Evolutionary conservation across 2,113 vertebrate species (phyloP).

Genomic region (Xiphophorus hellerii): DNA sequence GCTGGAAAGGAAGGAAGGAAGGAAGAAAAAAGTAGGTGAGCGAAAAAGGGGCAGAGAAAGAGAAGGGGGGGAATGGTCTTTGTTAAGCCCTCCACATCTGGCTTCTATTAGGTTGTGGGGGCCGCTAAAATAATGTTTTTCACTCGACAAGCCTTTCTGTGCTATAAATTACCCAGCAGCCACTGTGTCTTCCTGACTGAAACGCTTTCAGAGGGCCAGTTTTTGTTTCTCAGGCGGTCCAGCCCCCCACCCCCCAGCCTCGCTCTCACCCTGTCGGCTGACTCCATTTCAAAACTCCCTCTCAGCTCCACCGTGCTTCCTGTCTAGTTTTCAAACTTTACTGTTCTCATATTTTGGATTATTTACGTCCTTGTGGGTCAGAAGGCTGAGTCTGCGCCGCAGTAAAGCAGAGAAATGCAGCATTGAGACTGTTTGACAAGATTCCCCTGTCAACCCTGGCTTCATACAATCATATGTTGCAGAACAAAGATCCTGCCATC

Average conservation of each 20-base stretch:
- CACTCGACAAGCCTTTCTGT: slow-evolving; percentile 85
- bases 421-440: background rate
- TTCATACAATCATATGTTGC: background rate
- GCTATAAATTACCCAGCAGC: slow-evolving; percentile 86
- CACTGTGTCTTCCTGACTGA: slow-evolving; percentile 79
- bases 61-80: slow-evolving; percentile 68
- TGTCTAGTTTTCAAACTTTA: slow-evolving; percentile 6
- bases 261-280: slow-evolving; percentile 45
- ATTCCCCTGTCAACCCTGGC: background rate
- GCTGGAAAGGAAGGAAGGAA: slow-evolving; percentile 21
- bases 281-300: slow-evolving; percentile 61
- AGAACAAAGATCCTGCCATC: background rate
- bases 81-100: slow-evolving; percentile 84
- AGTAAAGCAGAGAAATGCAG: background rate
- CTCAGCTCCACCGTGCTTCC: slow-evolving; percentile 44
- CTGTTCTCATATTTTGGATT: background rate
- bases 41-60: slow-evolving; percentile 42
- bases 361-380: background rate
- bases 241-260: slow-evolving; percentile 32
- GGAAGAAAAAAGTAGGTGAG: slow-evolving; percentile 25
- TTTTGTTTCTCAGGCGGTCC: slow-evolving; percentile 65
- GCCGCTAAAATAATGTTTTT: slow-evolving; percentile 89
- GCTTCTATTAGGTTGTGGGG: slow-evolving; percentile 83
- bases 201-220: slow-evolving; percentile 67
- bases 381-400: background rate